Evolutionary conservation across 1,140 invertebrate species (phyloP), one percentile per base, ranked within the genome.

Genomic region (Drosophila ironensis): DNA sequence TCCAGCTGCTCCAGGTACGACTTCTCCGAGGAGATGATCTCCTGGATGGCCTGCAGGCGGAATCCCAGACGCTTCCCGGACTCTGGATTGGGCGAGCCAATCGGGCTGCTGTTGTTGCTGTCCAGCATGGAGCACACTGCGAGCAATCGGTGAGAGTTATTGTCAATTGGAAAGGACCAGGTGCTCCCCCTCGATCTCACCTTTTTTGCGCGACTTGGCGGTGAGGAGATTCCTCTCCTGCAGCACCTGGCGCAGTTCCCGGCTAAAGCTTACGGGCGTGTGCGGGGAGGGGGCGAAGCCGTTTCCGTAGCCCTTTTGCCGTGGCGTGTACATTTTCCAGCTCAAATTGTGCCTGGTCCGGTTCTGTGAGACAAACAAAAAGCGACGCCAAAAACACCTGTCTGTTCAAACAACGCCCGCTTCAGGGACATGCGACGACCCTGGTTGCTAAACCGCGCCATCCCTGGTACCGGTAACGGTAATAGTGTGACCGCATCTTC

Each of bases 21-120:
- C 42, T 92, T 91, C 91, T 96, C 95, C 25, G 94, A 94, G n/a
- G 92, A 92, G 51, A 95, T 91, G 54, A 95, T 93, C 91, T 95
- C 95, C 72, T 93, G 90, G 24, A 94, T 91, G 12, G 92, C 91
- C 87, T 93, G 92, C 17, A 82, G 59, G 53, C 92, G 91, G 25
- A 93, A 90, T 19, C 76, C 87, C 27, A 89, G 84, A 19, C 92
- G 80, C 42, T 90, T 92, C 24, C 90, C 89, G 27, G 91, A 84
- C 33, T 89, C 75, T 67, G 84, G 84, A 90, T 87, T 71, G 72
- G 84, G 84, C 1, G 84, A 88, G 0, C 77, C 66, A n/a, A 84
- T 70, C 8, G 84, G 86, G 40, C 84, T 88, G 52, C 82, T 76
- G 4, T 57, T 74, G 16, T 74, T 80, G 40, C 82, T 74, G 47